Conservation (phyloP, 2,113 vertebrate genomes). For the Struthidea cinerea region DNA sequence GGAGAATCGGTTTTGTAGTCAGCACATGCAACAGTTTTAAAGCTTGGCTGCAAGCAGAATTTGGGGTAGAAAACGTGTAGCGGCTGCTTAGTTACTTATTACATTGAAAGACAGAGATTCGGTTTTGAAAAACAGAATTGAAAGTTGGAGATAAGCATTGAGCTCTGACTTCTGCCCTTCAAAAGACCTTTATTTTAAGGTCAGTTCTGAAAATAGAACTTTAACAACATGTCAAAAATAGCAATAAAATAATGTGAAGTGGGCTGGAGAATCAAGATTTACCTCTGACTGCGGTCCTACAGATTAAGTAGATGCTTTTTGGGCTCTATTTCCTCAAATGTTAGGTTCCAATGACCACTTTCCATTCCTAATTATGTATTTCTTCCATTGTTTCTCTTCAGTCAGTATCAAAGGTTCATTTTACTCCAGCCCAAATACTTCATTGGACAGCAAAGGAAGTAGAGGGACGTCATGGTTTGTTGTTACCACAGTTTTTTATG, state of each 20-base stretch:
- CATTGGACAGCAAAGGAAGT: background rate
- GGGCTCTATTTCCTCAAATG: background rate
- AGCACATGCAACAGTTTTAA: background rate
- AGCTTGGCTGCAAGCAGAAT: background rate
- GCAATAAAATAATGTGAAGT: background rate
- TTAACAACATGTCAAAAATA: background rate
- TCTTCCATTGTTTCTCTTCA: background rate
- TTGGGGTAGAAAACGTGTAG: background rate
- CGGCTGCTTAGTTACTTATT: background rate
- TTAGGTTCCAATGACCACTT: background rate
- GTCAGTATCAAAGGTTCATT: background rate
- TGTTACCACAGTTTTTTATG: background rate
- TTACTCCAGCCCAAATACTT: background rate
- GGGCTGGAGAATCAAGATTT: background rate
- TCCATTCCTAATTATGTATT: background rate
- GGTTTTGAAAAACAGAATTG: background rate
- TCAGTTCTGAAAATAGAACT: background rate
- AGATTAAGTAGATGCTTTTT: background rate
- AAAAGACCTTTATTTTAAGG: background rate
- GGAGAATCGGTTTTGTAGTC: background rate
- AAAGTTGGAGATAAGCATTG: background rate
- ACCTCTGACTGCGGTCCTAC: background rate
- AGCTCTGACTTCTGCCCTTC: background rate
- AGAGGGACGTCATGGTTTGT: background rate
- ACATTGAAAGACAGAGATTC: background rate